Evolutionary conservation across 2,888 invertebrate genomes (phyloP).

Genomic region (Boloria euphrosyne): DNA sequence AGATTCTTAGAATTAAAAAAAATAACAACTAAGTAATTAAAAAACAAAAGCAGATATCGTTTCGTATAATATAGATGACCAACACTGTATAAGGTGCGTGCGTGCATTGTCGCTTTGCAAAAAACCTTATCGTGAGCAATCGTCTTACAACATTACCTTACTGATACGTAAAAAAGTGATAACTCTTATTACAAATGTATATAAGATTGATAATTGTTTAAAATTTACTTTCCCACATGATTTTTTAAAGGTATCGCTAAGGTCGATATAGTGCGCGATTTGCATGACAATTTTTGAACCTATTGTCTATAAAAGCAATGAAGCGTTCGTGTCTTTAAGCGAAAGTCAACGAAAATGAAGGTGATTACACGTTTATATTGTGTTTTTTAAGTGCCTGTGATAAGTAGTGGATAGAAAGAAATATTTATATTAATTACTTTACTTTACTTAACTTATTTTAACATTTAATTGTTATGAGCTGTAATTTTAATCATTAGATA

Average conservation of each 20-base stretch:
- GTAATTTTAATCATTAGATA: not conserved
- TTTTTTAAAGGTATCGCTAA: constrained; percentile 49
- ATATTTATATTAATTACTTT: not conserved
- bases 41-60: no score
- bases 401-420: constrained; percentile 3
- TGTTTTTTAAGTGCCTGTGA: constrained; percentile 44
- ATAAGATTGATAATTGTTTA: constrained; percentile 24
- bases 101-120: constrained; percentile 9
- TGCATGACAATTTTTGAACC: constrained; percentile 62
- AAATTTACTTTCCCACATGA: constrained; percentile 16
- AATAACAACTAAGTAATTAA: no score
- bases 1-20: no score
- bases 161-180: not conserved
- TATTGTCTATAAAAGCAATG: constrained; percentile 76
- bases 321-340: constrained; percentile 51
- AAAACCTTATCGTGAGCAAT: constrained; percentile 31
- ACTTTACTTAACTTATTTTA: no score
- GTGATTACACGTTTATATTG: constrained; percentile 69
- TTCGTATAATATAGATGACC: not conserved
- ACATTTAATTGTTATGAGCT: not conserved
- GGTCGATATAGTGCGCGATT: constrained; percentile 61
- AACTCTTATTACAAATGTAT: not conserved
- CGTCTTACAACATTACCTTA: constrained; percentile 13
- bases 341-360: constrained; percentile 78
- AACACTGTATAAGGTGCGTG: constrained; percentile 6